Conservation (phyloP, 2,888 invertebrate genomes). For the Odontocerum albicorne region DNA sequence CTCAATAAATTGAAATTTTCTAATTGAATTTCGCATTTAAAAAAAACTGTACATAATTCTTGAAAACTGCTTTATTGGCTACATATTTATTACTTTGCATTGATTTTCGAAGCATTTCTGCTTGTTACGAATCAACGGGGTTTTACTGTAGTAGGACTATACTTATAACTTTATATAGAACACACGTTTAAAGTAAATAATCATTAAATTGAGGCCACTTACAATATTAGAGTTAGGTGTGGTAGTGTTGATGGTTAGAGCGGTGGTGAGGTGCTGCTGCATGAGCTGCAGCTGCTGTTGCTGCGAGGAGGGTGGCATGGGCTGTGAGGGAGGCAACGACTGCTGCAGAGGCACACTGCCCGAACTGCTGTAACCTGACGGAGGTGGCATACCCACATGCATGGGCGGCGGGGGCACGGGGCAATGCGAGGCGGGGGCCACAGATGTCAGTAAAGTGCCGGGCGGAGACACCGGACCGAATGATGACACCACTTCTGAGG, state of each 20-base stretch:
- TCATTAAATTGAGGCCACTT: slow-evolving; percentile 13
- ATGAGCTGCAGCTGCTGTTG: slow-evolving; percentile 35
- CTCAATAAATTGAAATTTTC: too few relatives aligned
- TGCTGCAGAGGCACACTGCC: too few relatives aligned
- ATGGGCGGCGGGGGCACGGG: background rate
- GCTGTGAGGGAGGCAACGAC: background rate
- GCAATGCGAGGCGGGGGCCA: background rate
- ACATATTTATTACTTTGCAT: too few relatives aligned
- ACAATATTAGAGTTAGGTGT: slow-evolving; percentile 42
- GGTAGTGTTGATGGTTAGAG: slow-evolving; percentile 56
- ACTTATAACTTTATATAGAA: too few relatives aligned
- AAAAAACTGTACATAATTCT: too few relatives aligned
- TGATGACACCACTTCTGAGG: too few relatives aligned
- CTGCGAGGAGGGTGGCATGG: slow-evolving; percentile 18
- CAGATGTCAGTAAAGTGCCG: background rate
- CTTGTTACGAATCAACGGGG: background rate
- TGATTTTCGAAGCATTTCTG: too few relatives aligned
- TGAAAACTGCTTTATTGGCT: too few relatives aligned
- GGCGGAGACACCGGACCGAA: background rate
- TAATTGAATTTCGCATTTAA: too few relatives aligned
- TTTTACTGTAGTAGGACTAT: background rate
- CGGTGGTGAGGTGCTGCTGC: slow-evolving; percentile 40
- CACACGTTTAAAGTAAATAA: background rate
- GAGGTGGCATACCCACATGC: background rate
- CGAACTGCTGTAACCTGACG: background rate